Evolutionary conservation across 2,113 vertebrate species (phyloP).

Genomic region (Synodontis membranacea): DNA sequence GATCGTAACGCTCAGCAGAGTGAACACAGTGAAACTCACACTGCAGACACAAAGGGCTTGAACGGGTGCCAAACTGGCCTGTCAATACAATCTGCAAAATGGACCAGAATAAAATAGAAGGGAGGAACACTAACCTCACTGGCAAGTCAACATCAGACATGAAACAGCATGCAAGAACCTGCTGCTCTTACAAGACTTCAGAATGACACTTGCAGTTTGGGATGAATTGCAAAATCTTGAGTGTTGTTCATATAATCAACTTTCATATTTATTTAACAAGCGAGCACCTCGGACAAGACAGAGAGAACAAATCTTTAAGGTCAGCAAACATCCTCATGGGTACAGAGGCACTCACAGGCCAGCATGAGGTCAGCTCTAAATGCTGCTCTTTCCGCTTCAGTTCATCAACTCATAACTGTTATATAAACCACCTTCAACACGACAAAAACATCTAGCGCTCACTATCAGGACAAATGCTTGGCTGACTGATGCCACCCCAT

Average conservation of each 20-base stretch:
- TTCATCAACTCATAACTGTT: slow-evolving; percentile 39
- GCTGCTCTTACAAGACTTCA: neutral
- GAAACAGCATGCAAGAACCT: neutral
- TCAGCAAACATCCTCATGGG: slow-evolving; percentile 1
- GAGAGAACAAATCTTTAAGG: neutral
- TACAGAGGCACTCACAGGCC: slow-evolving; percentile 43
- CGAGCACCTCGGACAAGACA: neutral
- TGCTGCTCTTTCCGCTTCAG: slow-evolving; percentile 47
- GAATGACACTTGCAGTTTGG: neutral
- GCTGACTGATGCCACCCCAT: slow-evolving; percentile 13
- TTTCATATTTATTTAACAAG: neutral
- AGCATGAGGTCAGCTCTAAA: slow-evolving; percentile 35
- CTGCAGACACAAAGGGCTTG: slow-evolving; percentile 39
- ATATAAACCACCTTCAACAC: slow-evolving; percentile 49
- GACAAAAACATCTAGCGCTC: slow-evolving; percentile 34
- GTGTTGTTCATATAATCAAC: neutral
- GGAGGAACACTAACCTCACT: slow-evolving; percentile 16
- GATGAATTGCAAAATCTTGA: neutral
- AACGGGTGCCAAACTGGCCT: slow-evolving; percentile 59
- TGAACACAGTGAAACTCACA: slow-evolving; percentile 51
- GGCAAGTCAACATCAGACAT: neutral
- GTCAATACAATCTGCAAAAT: slow-evolving; percentile 60
- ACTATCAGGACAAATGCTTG: slow-evolving; percentile 27
- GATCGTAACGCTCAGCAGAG: slow-evolving; percentile 57
- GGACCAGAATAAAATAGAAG: slow-evolving; percentile 41